These are phyloP conservation scores for Actinostola sp. DNA, from an alignment of 92 coral and sea anemone species.

Conservation along the genomic window DNA sequence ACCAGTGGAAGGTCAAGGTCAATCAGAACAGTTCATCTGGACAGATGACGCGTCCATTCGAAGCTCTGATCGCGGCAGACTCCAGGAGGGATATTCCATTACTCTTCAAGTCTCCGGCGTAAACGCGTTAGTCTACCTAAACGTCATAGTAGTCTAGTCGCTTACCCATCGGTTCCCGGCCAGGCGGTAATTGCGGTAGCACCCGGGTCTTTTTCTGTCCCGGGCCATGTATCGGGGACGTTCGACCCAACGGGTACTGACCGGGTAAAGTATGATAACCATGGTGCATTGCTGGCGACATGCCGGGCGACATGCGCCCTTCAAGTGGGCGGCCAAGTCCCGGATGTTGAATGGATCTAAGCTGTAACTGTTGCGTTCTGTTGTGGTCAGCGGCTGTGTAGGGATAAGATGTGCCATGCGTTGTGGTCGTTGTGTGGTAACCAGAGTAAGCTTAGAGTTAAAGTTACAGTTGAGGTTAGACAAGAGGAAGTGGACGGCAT, in stretches of 20 bases:
- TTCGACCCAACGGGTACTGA: slow-evolving; percentile 86
- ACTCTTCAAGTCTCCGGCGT: slow-evolving; percentile 36
- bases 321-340: slow-evolving; percentile 71
- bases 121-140: slow-evolving; percentile 25
- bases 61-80: slow-evolving; percentile 30
- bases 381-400: slow-evolving; percentile 83
- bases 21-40: slow-evolving; percentile 27
- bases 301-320: slow-evolving; percentile 85
- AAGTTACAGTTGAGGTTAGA: slow-evolving; percentile 47
- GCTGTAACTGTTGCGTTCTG: slow-evolving; percentile 83
- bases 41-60: slow-evolving; percentile 23
- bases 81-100: slow-evolving; percentile 46
- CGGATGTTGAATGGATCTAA: slow-evolving; percentile 79
- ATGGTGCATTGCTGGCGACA: slow-evolving; percentile 57
- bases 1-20: slow-evolving; percentile 17
- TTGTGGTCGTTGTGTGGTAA: slow-evolving; percentile 73
- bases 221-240: slow-evolving; percentile 90
- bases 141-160: slow-evolving; percentile 20
- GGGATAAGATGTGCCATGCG: slow-evolving; percentile 67
- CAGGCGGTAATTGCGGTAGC: slow-evolving; percentile 87
- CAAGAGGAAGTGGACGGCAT: slow-evolving; percentile 7
- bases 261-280: slow-evolving; percentile 83
- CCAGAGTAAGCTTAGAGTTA: slow-evolving; percentile 84
- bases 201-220: slow-evolving; percentile 92
- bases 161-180: slow-evolving; percentile 95